Evolutionary conservation across 2,888 invertebrate genomes (phyloP), one percentile per base, ranked within the genome.

Genomic region (Phengaris alcon): DNA sequence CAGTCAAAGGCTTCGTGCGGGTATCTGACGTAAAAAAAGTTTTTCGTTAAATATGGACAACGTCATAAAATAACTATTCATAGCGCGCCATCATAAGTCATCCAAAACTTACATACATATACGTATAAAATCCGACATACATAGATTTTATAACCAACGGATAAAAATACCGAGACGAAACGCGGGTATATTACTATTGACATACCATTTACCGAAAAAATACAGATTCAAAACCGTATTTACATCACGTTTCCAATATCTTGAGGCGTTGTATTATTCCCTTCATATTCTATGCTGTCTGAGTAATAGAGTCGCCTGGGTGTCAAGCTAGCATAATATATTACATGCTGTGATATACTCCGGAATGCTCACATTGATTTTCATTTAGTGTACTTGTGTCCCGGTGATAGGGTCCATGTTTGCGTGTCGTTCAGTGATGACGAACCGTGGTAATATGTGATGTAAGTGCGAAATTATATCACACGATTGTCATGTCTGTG

Each of bases 181-280:
- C 15, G 22, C 59, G 59, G 64, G 64, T 0, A 44, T 64, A 64
- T 64, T 64, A 64, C 64, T 64, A 64, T 64, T 64, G 64, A 64
- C 64, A 35, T 64, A 44, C 51, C 70, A 51, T 70, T 70, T 70
- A 70, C 69, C 51, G 46, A 69, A 70, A 70, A 70, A 70, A 76
- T 75, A 74, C 72, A 78, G 75, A 77, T 76, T 76, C 80, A 80
- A 75, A 77, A 51, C 6, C 74, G 78, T 80, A 90, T 87, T 88
- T 83, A 80, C 82, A 86, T 89, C 91, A 90, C 90, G 90, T 91
- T 87, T 90, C 89, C 89, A 91, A 90, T 91, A 90, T 87, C 87
- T 88, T 82, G 82, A 84, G 87, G 85, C 83, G 84, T 82, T 84
- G 82, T 88, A 86, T 88, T 90, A 88, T 88, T 88, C 84, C 87